Percentiles rank a stretch among this genome's conserved stretches.
Conservation (phyloP, 2,113 vertebrate species). For the Oceanodroma tethys region DNA sequence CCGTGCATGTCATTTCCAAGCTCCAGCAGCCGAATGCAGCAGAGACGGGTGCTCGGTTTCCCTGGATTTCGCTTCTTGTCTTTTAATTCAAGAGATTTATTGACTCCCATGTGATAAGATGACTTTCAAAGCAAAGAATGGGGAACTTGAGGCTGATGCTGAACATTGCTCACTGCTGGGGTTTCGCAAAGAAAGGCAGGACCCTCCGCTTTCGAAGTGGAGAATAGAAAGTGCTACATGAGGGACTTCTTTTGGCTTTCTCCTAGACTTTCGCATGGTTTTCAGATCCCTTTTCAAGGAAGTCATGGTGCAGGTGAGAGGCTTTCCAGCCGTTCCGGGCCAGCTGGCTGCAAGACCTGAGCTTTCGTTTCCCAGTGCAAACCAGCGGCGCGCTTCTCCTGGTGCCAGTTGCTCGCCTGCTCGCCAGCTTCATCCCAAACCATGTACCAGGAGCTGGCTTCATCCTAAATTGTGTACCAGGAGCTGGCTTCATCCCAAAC, state of each 20-base stretch:
- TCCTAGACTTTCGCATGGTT: rapidly evolving
- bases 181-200: neutral
- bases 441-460: no score
- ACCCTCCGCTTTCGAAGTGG: neutral
- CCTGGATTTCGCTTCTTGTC: neutral
- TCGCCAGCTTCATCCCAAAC: neutral
- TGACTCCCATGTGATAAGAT: rapidly evolving
- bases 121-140: neutral
- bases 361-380: neutral
- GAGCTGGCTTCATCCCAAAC: neutral
- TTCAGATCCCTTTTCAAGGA: neutral
- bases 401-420: neutral
- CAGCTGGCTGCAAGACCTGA: neutral
- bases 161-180: neutral
- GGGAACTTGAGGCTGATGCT: neutral
- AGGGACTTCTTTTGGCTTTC: neutral
- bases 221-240: neutral
- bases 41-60: neutral
- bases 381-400: rapidly evolving
- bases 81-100: neutral
- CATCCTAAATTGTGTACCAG: neutral
- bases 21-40: neutral
- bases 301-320: neutral
- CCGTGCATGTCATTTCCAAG: neutral
- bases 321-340: neutral